Percentiles rank a stretch among this genome's conserved stretches.
Evolutionary conservation across 2,113 vertebrate genomes (phyloP).

Genomic region (Pteruthius melanotis): DNA sequence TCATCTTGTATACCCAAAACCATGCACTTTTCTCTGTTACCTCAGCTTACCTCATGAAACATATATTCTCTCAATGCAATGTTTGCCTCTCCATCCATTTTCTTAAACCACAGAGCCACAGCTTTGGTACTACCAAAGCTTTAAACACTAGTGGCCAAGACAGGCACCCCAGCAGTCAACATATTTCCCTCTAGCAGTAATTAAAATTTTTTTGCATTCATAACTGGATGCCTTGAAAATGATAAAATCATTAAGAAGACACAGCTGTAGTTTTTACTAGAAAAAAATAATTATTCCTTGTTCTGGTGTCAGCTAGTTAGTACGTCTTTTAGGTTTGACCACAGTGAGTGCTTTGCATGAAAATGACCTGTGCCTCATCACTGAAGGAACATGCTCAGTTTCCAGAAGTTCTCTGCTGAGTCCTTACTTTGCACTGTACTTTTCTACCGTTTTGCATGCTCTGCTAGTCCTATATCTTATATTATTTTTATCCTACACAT

Average conservation of each 20-base stretch:
- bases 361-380: background rate
- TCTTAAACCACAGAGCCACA: background rate
- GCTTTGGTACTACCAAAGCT: background rate
- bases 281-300: background rate
- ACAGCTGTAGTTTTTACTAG: background rate
- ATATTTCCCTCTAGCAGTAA: background rate
- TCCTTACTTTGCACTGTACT: background rate
- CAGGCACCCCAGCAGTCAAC: background rate
- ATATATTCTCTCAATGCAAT: background rate
- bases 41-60: background rate
- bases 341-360: background rate
- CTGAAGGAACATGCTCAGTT: background rate
- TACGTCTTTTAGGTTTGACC: background rate
- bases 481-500: background rate
- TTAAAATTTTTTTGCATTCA: background rate
- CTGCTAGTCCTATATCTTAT: background rate
- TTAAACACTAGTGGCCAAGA: background rate
- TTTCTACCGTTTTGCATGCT: background rate
- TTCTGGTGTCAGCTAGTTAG: background rate
- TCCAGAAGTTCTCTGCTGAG: background rate
- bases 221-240: background rate
- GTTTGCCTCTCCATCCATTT: background rate
- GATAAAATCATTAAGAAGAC: background rate
- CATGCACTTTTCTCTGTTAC: background rate
- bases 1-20: background rate